Conservation (phyloP, 2,797 vertebrate species). For the Arnoldichthys spilopterus region DNA sequence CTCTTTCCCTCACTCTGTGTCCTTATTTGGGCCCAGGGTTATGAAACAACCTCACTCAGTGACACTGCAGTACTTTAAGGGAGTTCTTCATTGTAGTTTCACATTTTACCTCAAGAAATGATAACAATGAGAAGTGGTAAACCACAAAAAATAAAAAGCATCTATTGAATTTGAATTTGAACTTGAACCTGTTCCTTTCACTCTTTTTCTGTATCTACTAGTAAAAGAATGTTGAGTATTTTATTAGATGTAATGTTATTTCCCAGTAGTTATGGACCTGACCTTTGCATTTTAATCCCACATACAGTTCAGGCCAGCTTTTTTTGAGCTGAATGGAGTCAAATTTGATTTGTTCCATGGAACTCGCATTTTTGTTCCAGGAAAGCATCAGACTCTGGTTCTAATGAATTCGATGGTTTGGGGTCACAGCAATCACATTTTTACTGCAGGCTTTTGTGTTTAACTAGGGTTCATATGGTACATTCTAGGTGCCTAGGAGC, state of each 20-base stretch:
- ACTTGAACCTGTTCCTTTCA: not conserved
- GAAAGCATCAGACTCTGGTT: not conserved
- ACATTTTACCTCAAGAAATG: not conserved
- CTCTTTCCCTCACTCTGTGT: not conserved
- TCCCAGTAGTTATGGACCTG: not conserved
- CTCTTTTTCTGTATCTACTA: not conserved
- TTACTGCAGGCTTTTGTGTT: not conserved
- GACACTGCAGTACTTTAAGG: too few species aligned
- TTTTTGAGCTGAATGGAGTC: not conserved
- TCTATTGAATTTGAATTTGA: not conserved
- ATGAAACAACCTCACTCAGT: not conserved
- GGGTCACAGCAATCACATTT: not conserved
- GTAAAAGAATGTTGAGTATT: not conserved
- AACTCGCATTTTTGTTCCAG: not conserved
- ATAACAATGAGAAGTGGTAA: not conserved
- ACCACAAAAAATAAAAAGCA: not conserved
- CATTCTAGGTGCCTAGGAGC: not conserved
- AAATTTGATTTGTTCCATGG: not conserved
- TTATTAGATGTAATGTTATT: not conserved
- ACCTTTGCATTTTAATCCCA: not conserved
- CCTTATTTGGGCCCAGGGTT: not conserved
- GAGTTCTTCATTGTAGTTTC: not conserved
- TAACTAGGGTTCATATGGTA: not conserved
- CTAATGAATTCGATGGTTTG: not conserved
- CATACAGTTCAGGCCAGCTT: not conserved